Conservation (phyloP, 2,113 vertebrate genomes). For the Ptilonorhynchus violaceus region DNA sequence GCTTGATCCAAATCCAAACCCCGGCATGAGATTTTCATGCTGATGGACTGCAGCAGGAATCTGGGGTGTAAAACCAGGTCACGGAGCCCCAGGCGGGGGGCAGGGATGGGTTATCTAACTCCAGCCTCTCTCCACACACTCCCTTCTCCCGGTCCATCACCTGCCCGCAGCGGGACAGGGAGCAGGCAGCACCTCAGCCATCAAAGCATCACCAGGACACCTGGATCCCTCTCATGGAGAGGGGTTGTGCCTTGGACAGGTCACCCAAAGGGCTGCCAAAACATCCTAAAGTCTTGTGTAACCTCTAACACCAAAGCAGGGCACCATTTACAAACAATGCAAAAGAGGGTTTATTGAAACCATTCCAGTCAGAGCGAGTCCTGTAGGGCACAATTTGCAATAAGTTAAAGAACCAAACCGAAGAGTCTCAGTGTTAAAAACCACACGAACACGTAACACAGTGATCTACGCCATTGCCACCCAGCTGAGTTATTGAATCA, state of each 20-base stretch:
- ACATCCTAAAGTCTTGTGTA: not conserved
- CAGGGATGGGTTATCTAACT: not conserved
- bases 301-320: not conserved
- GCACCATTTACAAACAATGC: conserved; percentile 48
- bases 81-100: not conserved
- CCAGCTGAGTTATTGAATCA: conserved; percentile 40
- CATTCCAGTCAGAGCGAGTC: not conserved
- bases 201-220: not conserved
- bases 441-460: not conserved
- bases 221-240: not conserved
- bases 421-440: conserved; percentile 21
- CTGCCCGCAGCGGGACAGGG: accelerated
- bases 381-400: conserved; percentile 16
- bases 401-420: conserved; percentile 55
- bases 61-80: conserved; percentile 52
- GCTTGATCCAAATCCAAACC: conserved; percentile 38
- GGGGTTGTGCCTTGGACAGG: not conserved
- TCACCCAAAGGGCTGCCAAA: not conserved
- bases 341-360: conserved; percentile 66
- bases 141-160: not conserved
- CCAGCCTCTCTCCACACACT: not conserved
- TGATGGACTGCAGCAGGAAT: not conserved
- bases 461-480: conserved; percentile 1
- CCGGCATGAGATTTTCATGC: not conserved
- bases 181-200: not conserved